Evolutionary conservation across 1,140 invertebrate species (phyloP), one percentile per base, ranked within the genome.

Genomic region (Drosophila athabasca): DNA sequence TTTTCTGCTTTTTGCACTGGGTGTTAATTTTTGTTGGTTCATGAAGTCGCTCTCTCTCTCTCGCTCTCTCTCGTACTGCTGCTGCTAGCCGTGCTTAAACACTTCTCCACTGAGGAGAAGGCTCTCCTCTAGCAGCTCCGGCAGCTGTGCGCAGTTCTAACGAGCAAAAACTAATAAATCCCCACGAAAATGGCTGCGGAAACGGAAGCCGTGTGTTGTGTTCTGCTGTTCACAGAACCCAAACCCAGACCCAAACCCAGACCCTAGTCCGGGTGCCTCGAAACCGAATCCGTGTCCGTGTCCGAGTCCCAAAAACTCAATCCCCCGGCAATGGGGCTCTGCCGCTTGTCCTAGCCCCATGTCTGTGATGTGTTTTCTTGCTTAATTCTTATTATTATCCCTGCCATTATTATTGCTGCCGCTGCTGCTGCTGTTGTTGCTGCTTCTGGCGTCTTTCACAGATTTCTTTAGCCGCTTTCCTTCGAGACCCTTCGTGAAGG

Each of bases 111-210:
- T 66, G 53, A 19, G 17, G 17, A 19, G 17, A 19, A 19, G 17
- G 17, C n/a, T 57, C 41, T 39, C 58, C 9, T 17, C 44, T 15
- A 15, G 7, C 17, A 26, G 5, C 17, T 13, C 68, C 67, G 73
- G 78, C 78, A 81, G 76, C 81, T 85, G 82, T 87, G 82, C 82
- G 61, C 78, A 70, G 69, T 79, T 85, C 85, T 90, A 90, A 90
- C 85, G 85, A 90, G 85, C 85, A 90, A 90, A 90, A 90, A 90
- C 85, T 90, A 90, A 90, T 90, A 90, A 90, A 89, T 90, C 80
- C 85, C 85, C 71, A 85, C 82, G 74, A 88, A 88, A 88, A 89
- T 84, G 79, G 79, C 84, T 76, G 79, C 79, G 84, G 84, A 89
- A 88, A 80, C 84, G 84, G 84, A 88, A 88, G 76, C 75, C 76